These are phyloP conservation scores for Ophion slaviceki DNA, from an alignment of 2,888 invertebrate genomes.

Conservation along the genomic window DNA sequence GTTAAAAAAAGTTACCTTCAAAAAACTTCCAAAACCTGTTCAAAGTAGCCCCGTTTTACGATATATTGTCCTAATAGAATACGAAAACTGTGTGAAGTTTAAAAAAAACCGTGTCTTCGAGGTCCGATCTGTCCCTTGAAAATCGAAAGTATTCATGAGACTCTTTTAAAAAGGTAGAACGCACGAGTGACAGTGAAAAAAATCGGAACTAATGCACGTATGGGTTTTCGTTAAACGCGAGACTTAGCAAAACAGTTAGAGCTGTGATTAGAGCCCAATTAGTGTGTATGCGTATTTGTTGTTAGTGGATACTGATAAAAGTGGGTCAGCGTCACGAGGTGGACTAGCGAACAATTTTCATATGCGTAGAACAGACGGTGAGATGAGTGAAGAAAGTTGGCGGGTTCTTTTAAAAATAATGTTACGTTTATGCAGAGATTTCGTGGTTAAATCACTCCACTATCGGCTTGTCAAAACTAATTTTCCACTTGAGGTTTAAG, in stretches of 20 bases:
- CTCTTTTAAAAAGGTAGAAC: too few species aligned
- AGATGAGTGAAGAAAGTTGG: conserved; percentile 25
- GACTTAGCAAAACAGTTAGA: conserved; percentile 42
- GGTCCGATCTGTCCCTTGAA: background rate
- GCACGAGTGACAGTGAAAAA: too few species aligned
- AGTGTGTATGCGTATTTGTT: background rate
- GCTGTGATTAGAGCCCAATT: conserved; percentile 44
- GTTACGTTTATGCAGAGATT: background rate
- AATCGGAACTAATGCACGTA: background rate
- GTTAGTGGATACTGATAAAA: conserved; percentile 9
- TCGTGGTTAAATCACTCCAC: conserved; percentile 13
- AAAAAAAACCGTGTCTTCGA: conserved; percentile 6
- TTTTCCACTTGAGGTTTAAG: conserved; percentile 25
- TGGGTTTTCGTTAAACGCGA: background rate
- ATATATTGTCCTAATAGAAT: too few species aligned
- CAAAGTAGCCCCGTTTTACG: too few species aligned
- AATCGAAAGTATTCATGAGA: too few species aligned
- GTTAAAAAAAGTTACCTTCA: too few species aligned
- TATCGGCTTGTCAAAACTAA: conserved; percentile 28
- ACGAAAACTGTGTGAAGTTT: background rate
- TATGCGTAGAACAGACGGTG: conserved; percentile 19
- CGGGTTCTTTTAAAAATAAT: conserved; percentile 37
- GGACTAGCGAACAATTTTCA: conserved; percentile 30
- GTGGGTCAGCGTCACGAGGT: conserved; percentile 40
- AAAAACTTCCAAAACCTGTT: too few species aligned